Percentiles rank a stretch among this genome's conserved stretches.
Evolutionary conservation across 1,140 invertebrate genomes (phyloP).

Genomic region (Dendrolimus kikuchii): DNA sequence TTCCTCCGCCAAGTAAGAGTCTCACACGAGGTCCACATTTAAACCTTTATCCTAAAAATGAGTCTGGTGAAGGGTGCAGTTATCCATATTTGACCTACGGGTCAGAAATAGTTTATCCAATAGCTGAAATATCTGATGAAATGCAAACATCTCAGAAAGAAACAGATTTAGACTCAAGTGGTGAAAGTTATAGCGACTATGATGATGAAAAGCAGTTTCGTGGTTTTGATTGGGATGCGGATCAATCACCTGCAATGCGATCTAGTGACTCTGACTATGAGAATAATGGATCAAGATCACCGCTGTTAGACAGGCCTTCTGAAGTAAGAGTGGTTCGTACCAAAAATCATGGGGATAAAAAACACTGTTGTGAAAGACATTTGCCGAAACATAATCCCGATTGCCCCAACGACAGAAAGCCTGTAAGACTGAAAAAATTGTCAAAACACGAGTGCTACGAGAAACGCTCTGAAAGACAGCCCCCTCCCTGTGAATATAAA

Average conservation of each 20-base stretch:
- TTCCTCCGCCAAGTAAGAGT: constrained; percentile 77
- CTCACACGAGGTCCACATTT: constrained; percentile 77
- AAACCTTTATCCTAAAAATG: constrained; percentile 75
- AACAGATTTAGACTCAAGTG: constrained; percentile 74
- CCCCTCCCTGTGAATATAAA: constrained; percentile 46
- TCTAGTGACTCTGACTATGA: constrained; percentile 74
- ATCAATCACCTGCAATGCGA: constrained; percentile 57
- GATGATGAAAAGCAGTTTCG: constrained; percentile 73
- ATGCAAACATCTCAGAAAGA: constrained; percentile 81
- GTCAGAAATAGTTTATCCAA: constrained; percentile 87
- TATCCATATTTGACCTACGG: constrained; percentile 79
- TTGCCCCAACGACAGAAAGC: constrained; percentile 56
- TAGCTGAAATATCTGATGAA: constrained; percentile 87
- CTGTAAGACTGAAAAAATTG: constrained; percentile 62
- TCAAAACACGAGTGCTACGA: constrained; percentile 44
- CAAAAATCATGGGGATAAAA: constrained; percentile 59
- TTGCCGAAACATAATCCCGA: constrained; percentile 44
- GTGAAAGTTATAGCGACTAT: constrained; percentile 70
- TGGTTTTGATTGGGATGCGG: constrained; percentile 68
- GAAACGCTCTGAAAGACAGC: constrained; percentile 33
- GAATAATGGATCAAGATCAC: constrained; percentile 75
- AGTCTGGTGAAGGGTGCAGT: constrained; percentile 63
- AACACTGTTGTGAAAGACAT: constrained; percentile 56
- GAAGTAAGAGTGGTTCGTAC: constrained; percentile 55
- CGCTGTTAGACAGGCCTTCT: constrained; percentile 64